Base-by-base conservation (phyloP, 2,797 vertebrate species). In the Apogon hyalosoma region DNA sequence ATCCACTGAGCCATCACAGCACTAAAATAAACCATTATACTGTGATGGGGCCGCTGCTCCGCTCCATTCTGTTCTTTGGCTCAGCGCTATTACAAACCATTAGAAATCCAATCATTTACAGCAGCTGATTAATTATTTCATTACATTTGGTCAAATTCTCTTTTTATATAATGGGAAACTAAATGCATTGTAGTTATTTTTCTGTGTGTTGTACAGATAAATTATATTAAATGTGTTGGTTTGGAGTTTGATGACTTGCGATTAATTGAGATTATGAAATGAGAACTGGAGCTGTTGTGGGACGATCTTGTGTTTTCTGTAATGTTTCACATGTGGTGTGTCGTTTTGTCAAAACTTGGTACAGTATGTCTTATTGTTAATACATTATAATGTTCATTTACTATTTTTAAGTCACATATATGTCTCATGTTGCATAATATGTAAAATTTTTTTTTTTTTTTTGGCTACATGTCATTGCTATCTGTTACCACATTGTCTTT, bases 1-100 rank as follows among this genome's bases (percentile, higher is more conserved):
- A 88, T 88, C 88, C 88, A 83, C 88, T 82, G 83, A 86, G 73
- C 82, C 79, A 79, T 87, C 85, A 48, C 80, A 68, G 80, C 85
- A 71, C 84, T 80, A 81, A 86, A 89, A 90, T 86, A 82, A 87
- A 84, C 74, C 84, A 82, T 82, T 82, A 66, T 63, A 39, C 63
- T 74, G 52, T 51, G 76, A 86, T 73, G 55, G 77, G 39, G 49
- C 55, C 69, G 73, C 69, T 19, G 58, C 72, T 60, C 52, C 2
- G 64, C 52, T 73, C 52, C 2, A 64, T 48, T 73, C 39, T 40
- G 51, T 28, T 48, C 59, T 24, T 14, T 5, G 42, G 15, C 41
- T 4, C 60, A 1, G 0, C 8, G 50, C 45, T 38, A 59, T 45
- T 63, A n/a, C n/a, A 50, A 63, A 64, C 51, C 76, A 24, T 19